A percentile compares a stretch with the other conserved stretches of the same genome.
phyloP scores from a whole-genome alignment of 2,797 vertebrate species.

The Gadopsis marmoratus region DNA sequence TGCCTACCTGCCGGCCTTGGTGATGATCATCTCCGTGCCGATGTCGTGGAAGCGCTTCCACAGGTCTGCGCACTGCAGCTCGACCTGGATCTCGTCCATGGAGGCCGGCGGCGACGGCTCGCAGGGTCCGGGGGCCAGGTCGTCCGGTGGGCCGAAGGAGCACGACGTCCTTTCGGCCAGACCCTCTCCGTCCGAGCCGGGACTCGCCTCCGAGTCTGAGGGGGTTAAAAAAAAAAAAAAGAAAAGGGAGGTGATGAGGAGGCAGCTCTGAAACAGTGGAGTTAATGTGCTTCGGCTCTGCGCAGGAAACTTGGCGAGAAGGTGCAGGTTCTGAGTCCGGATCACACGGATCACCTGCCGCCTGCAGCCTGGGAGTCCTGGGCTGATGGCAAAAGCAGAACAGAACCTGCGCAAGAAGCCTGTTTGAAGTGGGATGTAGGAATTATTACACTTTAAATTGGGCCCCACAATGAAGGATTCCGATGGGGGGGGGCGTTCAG shows the following conservation, averaged over 20 bases:
- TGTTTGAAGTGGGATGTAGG: constrained; percentile 55
- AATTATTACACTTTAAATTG: constrained; percentile 44
- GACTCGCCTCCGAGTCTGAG: constrained; percentile 96
- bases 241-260: constrained; percentile 53
- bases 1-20: constrained; percentile 96
- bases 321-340: neutral
- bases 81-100: constrained; percentile 99
- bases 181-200: constrained; percentile 94
- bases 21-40: constrained; percentile 99
- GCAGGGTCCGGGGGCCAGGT: constrained; percentile 86
- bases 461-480: constrained; percentile 56
- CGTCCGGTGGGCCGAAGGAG: constrained; percentile 91
- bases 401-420: constrained; percentile 52
- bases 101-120: constrained; percentile 89
- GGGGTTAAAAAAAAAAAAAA: neutral
- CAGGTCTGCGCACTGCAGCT: constrained; percentile 96
- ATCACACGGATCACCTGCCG: constrained; percentile 60
- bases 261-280: constrained; percentile 45
- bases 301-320: constrained; percentile 67
- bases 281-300: constrained; percentile 44
- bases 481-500: constrained; percentile 43
- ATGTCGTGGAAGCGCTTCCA: constrained; percentile 99
- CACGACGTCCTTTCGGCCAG: constrained; percentile 94
- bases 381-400: constrained; percentile 57
- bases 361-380: constrained; percentile 52